Conservation (phyloP, 1,140 invertebrate species). For the Oedothorax gibbosus region DNA sequence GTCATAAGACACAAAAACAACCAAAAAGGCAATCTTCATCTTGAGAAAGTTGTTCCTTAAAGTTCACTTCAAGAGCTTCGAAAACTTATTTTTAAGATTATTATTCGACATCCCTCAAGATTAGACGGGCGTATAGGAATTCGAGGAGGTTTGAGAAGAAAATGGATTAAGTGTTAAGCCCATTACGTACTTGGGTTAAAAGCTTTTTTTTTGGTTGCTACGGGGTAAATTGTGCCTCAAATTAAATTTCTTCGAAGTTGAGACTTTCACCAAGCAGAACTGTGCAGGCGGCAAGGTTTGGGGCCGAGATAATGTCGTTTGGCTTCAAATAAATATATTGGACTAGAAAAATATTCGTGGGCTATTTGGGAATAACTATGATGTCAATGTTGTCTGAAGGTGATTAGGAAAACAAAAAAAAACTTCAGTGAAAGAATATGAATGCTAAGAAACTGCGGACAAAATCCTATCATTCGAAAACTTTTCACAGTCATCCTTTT, state of each 20-base stretch:
- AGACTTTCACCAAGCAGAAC: background rate
- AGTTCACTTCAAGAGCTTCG: conserved; percentile 14
- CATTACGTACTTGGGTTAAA: conserved; percentile 39
- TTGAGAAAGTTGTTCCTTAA: conserved; percentile 13
- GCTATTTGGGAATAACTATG: too few relatives aligned
- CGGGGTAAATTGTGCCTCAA: conserved; percentile 29
- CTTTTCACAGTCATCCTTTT: too few relatives aligned
- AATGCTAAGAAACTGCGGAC: too few relatives aligned
- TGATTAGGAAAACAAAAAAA: too few relatives aligned
- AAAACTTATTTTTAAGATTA: conserved; percentile 48
- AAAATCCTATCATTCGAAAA: too few relatives aligned
- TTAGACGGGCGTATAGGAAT: conserved; percentile 18
- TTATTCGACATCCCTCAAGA: conserved; percentile 32
- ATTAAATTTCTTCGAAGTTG: conserved; percentile 28
- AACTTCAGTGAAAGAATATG: too few relatives aligned
- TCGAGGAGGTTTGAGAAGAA: conserved; percentile 25
- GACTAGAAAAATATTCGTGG: too few relatives aligned
- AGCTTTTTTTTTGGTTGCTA: conserved; percentile 43
- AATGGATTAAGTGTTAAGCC: conserved; percentile 42
- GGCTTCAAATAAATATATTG: too few relatives aligned
- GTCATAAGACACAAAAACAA: conserved; percentile 27
- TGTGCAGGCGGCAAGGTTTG: background rate
- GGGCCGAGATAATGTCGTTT: too few relatives aligned
- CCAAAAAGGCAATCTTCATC: conserved; percentile 15
- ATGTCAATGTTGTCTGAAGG: too few relatives aligned